Base-by-base conservation (phyloP, 2,888 invertebrate species). In the Habroteleia sp. region DNA sequence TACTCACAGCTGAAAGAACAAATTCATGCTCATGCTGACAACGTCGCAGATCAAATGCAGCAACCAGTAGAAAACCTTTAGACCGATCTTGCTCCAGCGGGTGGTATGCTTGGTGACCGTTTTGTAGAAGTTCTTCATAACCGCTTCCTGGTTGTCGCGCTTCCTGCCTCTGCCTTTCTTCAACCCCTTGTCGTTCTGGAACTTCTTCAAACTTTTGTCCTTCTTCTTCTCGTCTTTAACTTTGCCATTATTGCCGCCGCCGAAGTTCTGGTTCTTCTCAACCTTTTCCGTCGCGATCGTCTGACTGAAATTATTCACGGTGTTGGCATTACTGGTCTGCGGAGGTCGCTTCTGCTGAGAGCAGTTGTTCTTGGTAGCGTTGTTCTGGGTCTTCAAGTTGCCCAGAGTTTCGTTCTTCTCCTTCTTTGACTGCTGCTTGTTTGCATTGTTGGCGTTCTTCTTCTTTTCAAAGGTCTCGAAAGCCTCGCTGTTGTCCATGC, bases 1-100 rank as follows among this genome's bases (percentile, higher is more conserved):
- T n/a, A 48, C 93, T 93, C 90, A 93, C 94, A 94, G 90, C 85
- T 94, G 93, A 88, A 93, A 91, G 58, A 92, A 90, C 71, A 94
- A 91, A 86, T 93, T 93, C 29, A 92, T 90, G 85, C 95, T 96
- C 90, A 96, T 93, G 68, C 93, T 93, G 79, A 94, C 92, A 79
- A 96, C 94, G 87, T 96, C 96, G 16, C 93, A 94, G 14, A 96
- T 91, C 80, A 96, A 90, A 89, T 94, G 93, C 77, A 94, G 90
- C 68, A 96, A 91, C 96, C 96, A 96, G 65, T 92, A 90, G 60
- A 94, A 87, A 63, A 95, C 92, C 81, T 90, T 90, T 25, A 91
- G 84, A 65, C 89, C 88, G 62, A 91, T 85, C 86, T 90, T 90
- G 86, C 90, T 90, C 91, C 91, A 91, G 39, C 90, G 89, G 73